Conservation (phyloP, 2,113 vertebrate species). For the Perognathus longimembris region DNA sequence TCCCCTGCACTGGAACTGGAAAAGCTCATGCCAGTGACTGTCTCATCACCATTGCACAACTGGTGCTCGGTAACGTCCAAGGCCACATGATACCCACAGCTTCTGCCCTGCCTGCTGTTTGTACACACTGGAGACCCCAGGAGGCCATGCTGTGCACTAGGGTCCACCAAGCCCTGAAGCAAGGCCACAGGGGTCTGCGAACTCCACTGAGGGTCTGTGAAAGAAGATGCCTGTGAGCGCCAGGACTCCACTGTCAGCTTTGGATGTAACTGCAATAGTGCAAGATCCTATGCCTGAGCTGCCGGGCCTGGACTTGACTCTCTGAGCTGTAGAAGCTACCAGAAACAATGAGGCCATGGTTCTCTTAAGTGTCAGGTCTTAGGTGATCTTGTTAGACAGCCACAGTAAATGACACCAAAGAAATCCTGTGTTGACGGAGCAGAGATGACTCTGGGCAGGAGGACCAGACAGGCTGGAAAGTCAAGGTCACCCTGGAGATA, state of each 20-base stretch:
- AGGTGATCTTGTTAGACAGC: not conserved
- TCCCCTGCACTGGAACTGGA: not conserved
- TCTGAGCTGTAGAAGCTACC: not conserved
- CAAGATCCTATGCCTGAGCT: not conserved
- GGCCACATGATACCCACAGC: too few species aligned
- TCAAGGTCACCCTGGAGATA: not conserved
- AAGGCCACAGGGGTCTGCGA: not conserved
- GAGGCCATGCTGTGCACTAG: not conserved
- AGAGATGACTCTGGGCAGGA: too few species aligned
- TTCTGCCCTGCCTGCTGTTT: not conserved
- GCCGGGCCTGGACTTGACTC: not conserved
- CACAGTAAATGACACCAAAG: not conserved
- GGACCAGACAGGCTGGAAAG: fast-evolving
- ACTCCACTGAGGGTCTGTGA: not conserved
- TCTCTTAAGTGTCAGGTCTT: not conserved
- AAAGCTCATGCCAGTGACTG: not conserved
- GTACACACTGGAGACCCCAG: not conserved
- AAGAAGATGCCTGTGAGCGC: too few species aligned
- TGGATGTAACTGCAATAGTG: not conserved
- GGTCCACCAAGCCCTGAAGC: not conserved
- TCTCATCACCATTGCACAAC: not conserved
- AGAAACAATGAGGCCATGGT: not conserved
- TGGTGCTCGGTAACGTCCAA: not conserved
- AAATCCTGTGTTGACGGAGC: not conserved
- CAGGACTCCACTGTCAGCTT: not conserved